Evolutionary conservation across 2,797 vertebrate species (phyloP).

Genomic region (Crax fasciolata): DNA sequence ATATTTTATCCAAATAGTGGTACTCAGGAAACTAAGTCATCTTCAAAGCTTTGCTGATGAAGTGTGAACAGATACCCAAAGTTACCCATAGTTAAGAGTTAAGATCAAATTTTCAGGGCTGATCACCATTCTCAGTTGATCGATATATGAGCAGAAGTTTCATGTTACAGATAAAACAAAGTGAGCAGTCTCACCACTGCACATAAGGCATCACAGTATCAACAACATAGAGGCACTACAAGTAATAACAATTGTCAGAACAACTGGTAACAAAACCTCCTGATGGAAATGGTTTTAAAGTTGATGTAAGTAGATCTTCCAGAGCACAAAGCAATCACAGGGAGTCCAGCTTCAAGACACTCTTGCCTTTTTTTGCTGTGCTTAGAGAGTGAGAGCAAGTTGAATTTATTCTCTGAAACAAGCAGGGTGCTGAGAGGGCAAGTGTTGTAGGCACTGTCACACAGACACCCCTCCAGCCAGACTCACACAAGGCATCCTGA

Average conservation of each 20-base stretch:
- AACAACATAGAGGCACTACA: background rate
- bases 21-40: background rate
- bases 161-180: background rate
- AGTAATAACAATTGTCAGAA: background rate
- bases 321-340: background rate
- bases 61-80: background rate
- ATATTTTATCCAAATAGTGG: background rate
- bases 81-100: background rate
- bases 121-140: background rate
- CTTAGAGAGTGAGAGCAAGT: background rate
- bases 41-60: background rate
- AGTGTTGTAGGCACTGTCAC: background rate
- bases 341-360: accelerated
- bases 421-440: background rate
- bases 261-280: background rate
- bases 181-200: background rate
- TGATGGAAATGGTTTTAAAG: background rate
- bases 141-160: background rate
- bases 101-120: background rate
- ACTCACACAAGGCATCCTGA: background rate
- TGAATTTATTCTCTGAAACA: background rate
- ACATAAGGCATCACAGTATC: background rate
- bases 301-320: background rate
- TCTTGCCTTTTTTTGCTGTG: background rate
- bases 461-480: background rate